Evolutionary conservation across 2,113 vertebrate genomes (phyloP).

Genomic region (Cyphomyrus plagiostoma): DNA sequence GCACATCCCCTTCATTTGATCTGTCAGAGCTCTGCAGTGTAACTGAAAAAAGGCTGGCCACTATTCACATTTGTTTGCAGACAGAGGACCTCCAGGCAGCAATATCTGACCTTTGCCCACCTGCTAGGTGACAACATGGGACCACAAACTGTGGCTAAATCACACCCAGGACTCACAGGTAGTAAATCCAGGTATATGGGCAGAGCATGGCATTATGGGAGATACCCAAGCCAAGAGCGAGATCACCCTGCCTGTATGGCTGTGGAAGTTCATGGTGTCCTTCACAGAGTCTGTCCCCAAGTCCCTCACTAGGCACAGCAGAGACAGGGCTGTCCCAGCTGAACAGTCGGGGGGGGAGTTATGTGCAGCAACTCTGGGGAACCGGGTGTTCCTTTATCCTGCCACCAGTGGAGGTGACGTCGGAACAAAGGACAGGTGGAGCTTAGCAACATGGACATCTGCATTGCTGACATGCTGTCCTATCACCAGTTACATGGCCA

Average conservation of each 20-base stretch:
- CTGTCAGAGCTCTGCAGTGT: not conserved
- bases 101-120: not conserved
- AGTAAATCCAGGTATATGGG: not conserved
- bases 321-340: not conserved
- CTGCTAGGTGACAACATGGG: not conserved
- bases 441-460: not conserved
- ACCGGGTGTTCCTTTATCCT: not conserved
- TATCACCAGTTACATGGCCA: not conserved
- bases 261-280: constrained; percentile 11
- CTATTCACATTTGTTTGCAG: not conserved
- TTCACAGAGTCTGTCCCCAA: not conserved
- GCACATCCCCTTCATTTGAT: not conserved
- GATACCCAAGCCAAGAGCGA: not conserved
- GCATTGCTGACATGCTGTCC: not conserved
- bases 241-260: constrained; percentile 11
- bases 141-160: not conserved
- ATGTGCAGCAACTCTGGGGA: not conserved
- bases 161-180: not conserved
- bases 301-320: not conserved
- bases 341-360: not conserved
- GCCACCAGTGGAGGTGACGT: not conserved
- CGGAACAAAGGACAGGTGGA: not conserved
- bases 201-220: not conserved
- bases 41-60: not conserved
- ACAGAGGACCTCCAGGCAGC: not conserved